Evolutionary conservation across 2,797 vertebrate species (phyloP), one percentile per base, ranked within the genome.

Genomic region (Sebastes elongatus): DNA sequence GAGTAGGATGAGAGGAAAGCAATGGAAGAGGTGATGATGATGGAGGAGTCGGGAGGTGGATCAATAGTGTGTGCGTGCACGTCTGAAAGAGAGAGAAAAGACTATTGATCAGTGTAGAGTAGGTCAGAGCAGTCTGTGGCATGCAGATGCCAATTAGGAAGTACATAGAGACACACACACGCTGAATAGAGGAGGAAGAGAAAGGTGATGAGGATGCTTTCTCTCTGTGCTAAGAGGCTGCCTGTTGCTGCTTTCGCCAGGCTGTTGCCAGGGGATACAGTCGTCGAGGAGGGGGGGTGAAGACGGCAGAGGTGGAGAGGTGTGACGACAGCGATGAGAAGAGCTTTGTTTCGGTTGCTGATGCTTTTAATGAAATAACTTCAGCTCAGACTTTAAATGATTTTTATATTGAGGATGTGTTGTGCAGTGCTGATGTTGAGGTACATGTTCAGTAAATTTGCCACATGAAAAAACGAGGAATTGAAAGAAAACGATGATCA

Each of bases 231-330:
- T 46, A 35, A 67, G 81, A 84, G 72, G 78, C 61, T 55, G 85
- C 87, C 89, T 92, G 88, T 92, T 92, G 87, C 85, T 89, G 84
- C 85, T 76, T 76, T 88, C 9, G 68, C 76, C 82, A 86, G 83
- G 76, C 82, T 85, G 93, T 94, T 94, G 93, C 93, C 91, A 95
- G 71, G 93, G 90, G 93, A 88, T 85, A 93, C 92, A 27, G 90
- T 85, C 55, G 46, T 68, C 56, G 27, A 38, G 11, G 72, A 64
- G 49, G 59, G 13, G 6, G 68, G 73, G 25, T 22, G 65, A 73
- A 70, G 55, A 66, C 22, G 1, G 69, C 68, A 71, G 71, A 72
- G 80, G 59, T 38, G 77, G 75, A 85, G 86, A 81, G 64, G 81
- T 77, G 71, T 90, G 91, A 89, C 75, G 67, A 78, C 80, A 88